phyloP scores from a whole-genome alignment of 2,113 vertebrate genomes.

The Illadopsis cleaveri region DNA sequence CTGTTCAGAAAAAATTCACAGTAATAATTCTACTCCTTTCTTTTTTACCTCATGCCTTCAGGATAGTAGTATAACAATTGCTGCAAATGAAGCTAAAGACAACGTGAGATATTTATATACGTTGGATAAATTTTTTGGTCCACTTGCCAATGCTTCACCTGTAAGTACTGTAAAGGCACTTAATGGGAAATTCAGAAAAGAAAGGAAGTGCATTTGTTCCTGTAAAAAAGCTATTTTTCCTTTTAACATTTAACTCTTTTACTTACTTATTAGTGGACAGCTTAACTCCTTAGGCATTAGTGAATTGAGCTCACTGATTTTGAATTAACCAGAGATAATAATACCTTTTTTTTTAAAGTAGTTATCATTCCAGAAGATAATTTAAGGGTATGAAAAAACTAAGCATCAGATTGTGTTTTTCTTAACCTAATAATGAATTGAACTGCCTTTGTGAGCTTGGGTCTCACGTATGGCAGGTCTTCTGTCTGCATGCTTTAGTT shows the following conservation, averaged over 20 bases:
- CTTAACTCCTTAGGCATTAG: neutral
- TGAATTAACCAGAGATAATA: neutral
- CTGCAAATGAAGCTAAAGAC: constrained; percentile 85
- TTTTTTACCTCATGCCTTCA: neutral
- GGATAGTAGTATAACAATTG: constrained; percentile 78
- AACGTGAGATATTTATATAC: constrained; percentile 81
- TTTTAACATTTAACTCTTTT: neutral
- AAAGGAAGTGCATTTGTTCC: neutral
- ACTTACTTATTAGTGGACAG: neutral
- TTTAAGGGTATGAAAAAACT: neutral
- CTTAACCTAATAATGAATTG: neutral
- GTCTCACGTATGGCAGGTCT: neutral
- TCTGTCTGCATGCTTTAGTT: neutral
- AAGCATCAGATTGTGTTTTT: neutral
- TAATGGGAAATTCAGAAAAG: neutral
- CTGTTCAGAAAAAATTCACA: neutral
- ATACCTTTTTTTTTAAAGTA: neutral
- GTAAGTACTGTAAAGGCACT: constrained; percentile 58
- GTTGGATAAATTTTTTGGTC: constrained; percentile 78
- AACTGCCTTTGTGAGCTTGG: neutral
- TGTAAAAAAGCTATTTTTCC: neutral
- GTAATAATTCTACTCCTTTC: neutral
- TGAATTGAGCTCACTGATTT: neutral
- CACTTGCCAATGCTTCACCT: constrained; percentile 74
- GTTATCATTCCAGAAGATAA: neutral